phyloP scores from a whole-genome alignment of 1,140 invertebrate genomes.

The Drosophila saltans region DNA sequence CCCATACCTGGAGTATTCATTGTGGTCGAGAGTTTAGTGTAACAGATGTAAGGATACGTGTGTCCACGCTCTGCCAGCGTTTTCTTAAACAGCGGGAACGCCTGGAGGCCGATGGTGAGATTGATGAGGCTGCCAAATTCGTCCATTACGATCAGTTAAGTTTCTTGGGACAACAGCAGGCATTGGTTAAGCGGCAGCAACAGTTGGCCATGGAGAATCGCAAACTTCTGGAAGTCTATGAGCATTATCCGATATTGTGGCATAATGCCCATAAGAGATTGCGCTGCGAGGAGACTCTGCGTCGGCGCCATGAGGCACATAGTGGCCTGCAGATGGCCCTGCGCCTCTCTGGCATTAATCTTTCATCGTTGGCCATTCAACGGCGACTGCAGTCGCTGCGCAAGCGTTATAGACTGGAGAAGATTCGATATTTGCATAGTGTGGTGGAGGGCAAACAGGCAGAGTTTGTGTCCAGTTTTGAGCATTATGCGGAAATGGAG shows the following conservation, averaged over 20 bases:
- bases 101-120: conserved; percentile 59
- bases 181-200: conserved; percentile 60
- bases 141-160: conserved; percentile 63
- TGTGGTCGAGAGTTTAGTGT: conserved; percentile 60
- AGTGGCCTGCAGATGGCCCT: conserved; percentile 46
- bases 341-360: conserved; percentile 46
- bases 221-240: conserved; percentile 68
- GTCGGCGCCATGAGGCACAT: conserved; percentile 36
- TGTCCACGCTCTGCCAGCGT: conserved; percentile 68
- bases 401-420: conserved; percentile 71
- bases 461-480: conserved; percentile 56
- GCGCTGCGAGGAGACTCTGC: conserved; percentile 33
- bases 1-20: conserved; percentile 51
- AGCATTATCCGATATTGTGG: conserved; percentile 73
- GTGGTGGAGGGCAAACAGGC: conserved; percentile 59
- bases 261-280: conserved; percentile 61
- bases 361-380: conserved; percentile 62
- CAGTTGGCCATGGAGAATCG: conserved; percentile 59
- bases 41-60: conserved; percentile 62
- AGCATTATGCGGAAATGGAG: conserved; percentile 67
- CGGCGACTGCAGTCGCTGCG: conserved; percentile 60
- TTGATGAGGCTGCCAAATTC: conserved; percentile 61
- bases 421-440: conserved; percentile 70
- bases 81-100: conserved; percentile 71
- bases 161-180: conserved; percentile 65